phyloP scores from a whole-genome alignment of 2,113 vertebrate species.

The Sminthopsis crassicaudata region DNA sequence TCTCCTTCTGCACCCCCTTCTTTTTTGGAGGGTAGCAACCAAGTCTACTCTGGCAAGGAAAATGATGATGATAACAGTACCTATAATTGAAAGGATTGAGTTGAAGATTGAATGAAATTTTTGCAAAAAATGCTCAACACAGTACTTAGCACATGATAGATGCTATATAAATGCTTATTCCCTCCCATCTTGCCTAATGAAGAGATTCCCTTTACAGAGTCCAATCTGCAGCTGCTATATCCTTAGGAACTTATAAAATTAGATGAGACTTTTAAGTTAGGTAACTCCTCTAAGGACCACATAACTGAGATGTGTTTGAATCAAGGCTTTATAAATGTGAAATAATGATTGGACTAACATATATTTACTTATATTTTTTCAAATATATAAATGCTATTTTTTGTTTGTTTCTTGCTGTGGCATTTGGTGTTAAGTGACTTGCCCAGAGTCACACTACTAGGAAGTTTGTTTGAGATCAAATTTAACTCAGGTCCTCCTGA shows the following conservation, averaged over 20 bases:
- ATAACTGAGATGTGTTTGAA: not conserved
- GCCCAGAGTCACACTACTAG: too few relatives aligned
- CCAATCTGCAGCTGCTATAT: not conserved
- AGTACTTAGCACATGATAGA: not conserved
- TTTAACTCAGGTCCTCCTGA: too few relatives aligned
- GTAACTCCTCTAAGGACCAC: not conserved
- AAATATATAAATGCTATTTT: not conserved
- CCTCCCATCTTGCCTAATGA: not conserved
- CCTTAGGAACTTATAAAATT: not conserved
- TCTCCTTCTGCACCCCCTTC: accelerated
- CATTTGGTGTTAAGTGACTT: too few relatives aligned
- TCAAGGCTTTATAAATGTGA: not conserved
- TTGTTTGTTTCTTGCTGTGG: too few relatives aligned
- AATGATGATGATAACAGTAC: not conserved
- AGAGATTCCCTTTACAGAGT: not conserved
- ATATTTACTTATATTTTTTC: not conserved
- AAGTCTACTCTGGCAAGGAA: not conserved
- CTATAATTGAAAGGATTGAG: not conserved
- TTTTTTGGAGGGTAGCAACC: not conserved
- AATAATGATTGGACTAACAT: not conserved
- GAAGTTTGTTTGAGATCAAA: too few relatives aligned
- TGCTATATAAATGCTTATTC: not conserved
- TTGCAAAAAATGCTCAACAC: not conserved
- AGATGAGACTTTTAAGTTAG: not conserved
- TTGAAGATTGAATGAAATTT: not conserved